Base-by-base conservation (phyloP, 2,888 invertebrate species). In the Melipona bicolor region DNA sequence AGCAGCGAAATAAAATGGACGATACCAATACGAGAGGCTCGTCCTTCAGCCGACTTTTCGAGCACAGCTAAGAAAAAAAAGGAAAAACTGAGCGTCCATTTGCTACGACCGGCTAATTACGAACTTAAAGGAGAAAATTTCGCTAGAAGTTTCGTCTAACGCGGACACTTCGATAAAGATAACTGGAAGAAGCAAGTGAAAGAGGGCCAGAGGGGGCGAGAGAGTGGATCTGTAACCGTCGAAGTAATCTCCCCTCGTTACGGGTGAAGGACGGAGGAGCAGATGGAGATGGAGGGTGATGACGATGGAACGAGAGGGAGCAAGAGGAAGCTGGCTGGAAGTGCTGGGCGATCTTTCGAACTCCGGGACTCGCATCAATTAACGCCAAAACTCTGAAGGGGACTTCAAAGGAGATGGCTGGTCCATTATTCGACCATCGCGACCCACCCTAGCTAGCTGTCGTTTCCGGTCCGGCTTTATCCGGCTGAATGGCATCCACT, bases 361-460 rank as follows among this genome's bases (percentile, higher is more conserved):
- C 90, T 88, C 86, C 88, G 86, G 90, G 90, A 89, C 91, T 92
- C 90, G 91, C 92, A 91, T 93, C 92, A 92, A 93, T 92, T 93
- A 93, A 91, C 89, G 90, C 91, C 85, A 89, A 92, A 92, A 92
- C 91, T 92, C 90, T 87, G 88, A 85, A 88, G 87, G 83, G 88
- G 91, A 91, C 91, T 92, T 93, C 91, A 90, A 90, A 90, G 91
- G 88, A 90, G 89, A 90, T 87, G 87, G 80, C 85, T 85, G 83
- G 87, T 89, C 89, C 88, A 91, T 92, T 92, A 93, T 91, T 92
- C 89, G 90, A 84, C 84, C 88, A 87, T 83, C 78, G 71, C 77
- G 65, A 68, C 65, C 62, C 70, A 76, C 77, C 83, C 83, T 76
- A 72, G 70, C 64, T 56, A 43, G 68, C 79, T 77, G 82, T 75